Evolutionary conservation across 2,113 vertebrate genomes (phyloP), one percentile per base, ranked within the genome.

Genomic region (Sterna hirundo): DNA sequence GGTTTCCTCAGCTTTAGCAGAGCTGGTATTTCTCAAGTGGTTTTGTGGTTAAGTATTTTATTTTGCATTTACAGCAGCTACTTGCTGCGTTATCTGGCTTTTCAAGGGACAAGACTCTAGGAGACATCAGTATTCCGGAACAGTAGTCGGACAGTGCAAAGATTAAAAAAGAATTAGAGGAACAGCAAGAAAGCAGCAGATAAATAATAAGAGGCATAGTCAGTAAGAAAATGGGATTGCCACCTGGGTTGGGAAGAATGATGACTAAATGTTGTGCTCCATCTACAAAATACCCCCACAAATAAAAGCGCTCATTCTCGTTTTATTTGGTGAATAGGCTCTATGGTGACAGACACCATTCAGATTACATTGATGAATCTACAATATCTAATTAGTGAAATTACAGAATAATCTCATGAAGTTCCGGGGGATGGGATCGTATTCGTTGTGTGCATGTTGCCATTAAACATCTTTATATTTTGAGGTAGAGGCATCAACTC

Each of bases 21-120:
- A 95, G 57, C 8, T 36, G 46, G 40, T 46, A 72, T 86, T 96
- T 96, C 79, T 85, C 16, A 86, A 66, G 54, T 47, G 61, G 13
- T 74, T 72, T 44, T 55, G 46, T 80, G 61, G 84, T 49, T 92
- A 86, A 85, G 51, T 57, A 74, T 40, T 75, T 79, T 44, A 13
- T 65, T 96, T 94, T 89, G 25, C n/a, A 80, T 86, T 97, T 94
- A 82, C n/a, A 88, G 42, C 44, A 86, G 30, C 40, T 80, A 14
- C 66, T 91, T 74, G 25, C 66, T 51, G 12, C 21, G 57, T 91
- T 93, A 49, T 69, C 75, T 84, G 79, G 13, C 36, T 96, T 94
- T 96, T 91, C 51, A 55, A 68, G 62, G 55, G 36, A 71, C n/a
- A 68, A 74, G 36, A 32, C 52, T 93, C 6, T 18, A 64, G 54